Evolutionary conservation across 35 echinoderm and acorn worm genomes (phyloP), one percentile per base, ranked within the genome.

Genomic region (Eucidaris tribuloides): DNA sequence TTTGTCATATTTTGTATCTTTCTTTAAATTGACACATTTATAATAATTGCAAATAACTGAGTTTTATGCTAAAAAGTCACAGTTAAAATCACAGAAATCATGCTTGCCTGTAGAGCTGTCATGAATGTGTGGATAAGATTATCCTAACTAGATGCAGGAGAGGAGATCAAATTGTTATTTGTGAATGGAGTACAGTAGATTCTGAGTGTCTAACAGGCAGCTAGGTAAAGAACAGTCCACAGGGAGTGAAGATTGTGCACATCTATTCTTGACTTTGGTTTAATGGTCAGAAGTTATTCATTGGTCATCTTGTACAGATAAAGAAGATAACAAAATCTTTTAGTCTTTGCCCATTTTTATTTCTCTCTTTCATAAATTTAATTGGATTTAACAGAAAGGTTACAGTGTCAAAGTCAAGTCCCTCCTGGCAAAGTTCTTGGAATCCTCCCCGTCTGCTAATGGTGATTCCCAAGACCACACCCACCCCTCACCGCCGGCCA

Each of bases 341-440:
- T 74, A 22, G 23, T 45, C 33, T 55, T 24, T 65, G 33, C 18
- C n/a, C 46, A 27, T 1, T 81, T 84, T 79, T 45, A n/a, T n/a
- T n/a, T n/a, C n/a, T n/a, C n/a, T n/a, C n/a, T n/a, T n/a, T n/a
- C n/a, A n/a, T n/a, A n/a, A n/a, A n/a, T n/a, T n/a, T n/a, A n/a
- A n/a, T n/a, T n/a, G n/a, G n/a, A n/a, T n/a, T n/a, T n/a, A n/a
- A n/a, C 87, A 99, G 96, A 99, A 99, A 81, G 96, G 91, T 33
- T 85, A 89, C 59, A 32, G 85, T 36, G 62, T 14, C 58, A 85
- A 88, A 82, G 82, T 83, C 25, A 80, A 36, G 34, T 57, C 50
- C 35, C 71, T 96, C 15, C 78, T 91, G 17, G 83, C 62, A 15
- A 90, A 84, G 22, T 86, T 82, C 28, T 52, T 87, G 34, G 59